A percentile compares a stretch with the other conserved stretches of the same genome.
Evolutionary conservation across 2,888 invertebrate species (phyloP).

Genomic region (Galerucella pusilla): DNA sequence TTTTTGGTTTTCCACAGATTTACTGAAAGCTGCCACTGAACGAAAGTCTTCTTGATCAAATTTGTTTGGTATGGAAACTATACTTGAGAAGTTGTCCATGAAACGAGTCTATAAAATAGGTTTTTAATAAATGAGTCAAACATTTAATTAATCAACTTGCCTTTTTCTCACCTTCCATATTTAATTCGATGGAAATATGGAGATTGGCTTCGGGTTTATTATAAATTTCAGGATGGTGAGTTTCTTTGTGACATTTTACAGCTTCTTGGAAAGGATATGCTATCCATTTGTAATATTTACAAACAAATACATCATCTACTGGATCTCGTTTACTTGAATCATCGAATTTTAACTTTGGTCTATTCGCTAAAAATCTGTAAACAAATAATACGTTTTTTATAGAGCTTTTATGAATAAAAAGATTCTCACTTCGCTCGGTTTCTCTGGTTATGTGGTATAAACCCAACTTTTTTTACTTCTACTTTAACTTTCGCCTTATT

Average conservation of each 20-base stretch:
- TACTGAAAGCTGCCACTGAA: slow-evolving; percentile 80
- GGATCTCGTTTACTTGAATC: slow-evolving; percentile 70
- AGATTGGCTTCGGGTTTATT: slow-evolving; percentile 80
- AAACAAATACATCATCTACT: slow-evolving; percentile 74
- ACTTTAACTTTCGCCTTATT: slow-evolving; percentile 80
- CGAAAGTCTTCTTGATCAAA: slow-evolving; percentile 78
- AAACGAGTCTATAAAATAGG: slow-evolving; percentile 70
- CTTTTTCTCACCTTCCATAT: slow-evolving; percentile 80
- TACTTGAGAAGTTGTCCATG: slow-evolving; percentile 75
- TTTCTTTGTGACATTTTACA: slow-evolving; percentile 80
- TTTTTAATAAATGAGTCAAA: slow-evolving; percentile 7
- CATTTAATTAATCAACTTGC: slow-evolving; percentile 57
- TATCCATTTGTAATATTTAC: slow-evolving; percentile 69
- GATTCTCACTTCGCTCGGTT: slow-evolving; percentile 68
- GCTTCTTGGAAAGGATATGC: slow-evolving; percentile 81
- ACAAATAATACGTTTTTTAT: slow-evolving; percentile 7
- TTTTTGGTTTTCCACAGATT: slow-evolving; percentile 71
- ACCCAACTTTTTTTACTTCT: slow-evolving; percentile 80
- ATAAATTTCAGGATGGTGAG: slow-evolving; percentile 84
- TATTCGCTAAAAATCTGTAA: slow-evolving; percentile 63
- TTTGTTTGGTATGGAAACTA: slow-evolving; percentile 74
- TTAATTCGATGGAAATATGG: slow-evolving; percentile 78
- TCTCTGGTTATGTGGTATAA: slow-evolving; percentile 77
- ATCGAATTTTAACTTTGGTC: slow-evolving; percentile 69
- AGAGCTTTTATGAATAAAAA: background rate